Base-by-base conservation (phyloP, 2,797 vertebrate genomes). In the Spizella passerina region DNA sequence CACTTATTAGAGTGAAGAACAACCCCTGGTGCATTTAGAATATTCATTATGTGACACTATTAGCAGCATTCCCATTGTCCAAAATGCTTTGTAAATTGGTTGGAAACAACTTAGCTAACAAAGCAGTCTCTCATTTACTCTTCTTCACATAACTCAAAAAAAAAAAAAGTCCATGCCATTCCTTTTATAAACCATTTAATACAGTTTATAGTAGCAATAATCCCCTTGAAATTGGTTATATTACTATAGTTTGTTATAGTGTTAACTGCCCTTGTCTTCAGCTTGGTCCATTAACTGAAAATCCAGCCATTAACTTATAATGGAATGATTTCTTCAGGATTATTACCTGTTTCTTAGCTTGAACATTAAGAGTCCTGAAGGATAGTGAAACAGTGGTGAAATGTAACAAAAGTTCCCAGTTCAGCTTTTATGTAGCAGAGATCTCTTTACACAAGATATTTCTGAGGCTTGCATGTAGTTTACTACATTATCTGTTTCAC, bases 131-230 rank as follows among this genome's bases (percentile, higher is more conserved):
- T 93, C 82, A 79, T 95, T 95, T 95, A 73, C 23, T 94, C 46
- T 94, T 75, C 60, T 66, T 47, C 57, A 75, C 36, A 55, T 95
- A 95, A 93, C 32, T 80, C 1, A 11, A 44, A 79, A 41, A 55
- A 53, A 57, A 29, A 64, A n/a, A 55, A 17, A 34, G 6, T 11
- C 46, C 13, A 89, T 82, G 14, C 64, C 27, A 71, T 85, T 94
- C n/a, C 47, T 92, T 92, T 85, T 96, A 94, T 88, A 95, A 96
- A 92, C 61, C 75, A 90, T 95, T 96, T 95, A 93, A 88, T 95
- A 80, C 6, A 6, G 92, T 77, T 96, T 96, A 86, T 71, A 79
- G 91, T 93, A 73, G 71, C 73, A 94, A 92, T 94, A 93, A 71
- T 96, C 64, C 49, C 59, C 80, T 89, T 95, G 82, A 97, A 97